Conservation (phyloP, 2,888 invertebrate species). For the Cheilosia pagana region DNA sequence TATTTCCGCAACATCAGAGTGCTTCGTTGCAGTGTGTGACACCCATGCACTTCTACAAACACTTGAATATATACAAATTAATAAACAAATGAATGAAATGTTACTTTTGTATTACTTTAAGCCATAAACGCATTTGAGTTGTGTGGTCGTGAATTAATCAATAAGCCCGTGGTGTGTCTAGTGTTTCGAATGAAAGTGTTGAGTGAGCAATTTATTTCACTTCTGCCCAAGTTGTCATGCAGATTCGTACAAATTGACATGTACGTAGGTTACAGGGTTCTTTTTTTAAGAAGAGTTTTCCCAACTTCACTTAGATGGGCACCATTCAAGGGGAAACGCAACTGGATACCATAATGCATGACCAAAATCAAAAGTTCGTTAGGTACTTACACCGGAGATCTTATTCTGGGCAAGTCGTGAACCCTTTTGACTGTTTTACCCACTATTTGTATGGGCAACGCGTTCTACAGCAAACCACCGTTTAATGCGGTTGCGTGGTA, state of each 20-base stretch:
- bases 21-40: conserved; percentile 26
- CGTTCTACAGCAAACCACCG: conserved; percentile 40
- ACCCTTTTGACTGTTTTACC: conserved; percentile 11
- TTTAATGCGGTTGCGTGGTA: conserved; percentile 33
- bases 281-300: not conserved
- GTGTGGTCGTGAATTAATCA: conserved; percentile 16
- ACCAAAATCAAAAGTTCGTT: not conserved
- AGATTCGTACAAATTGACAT: not conserved
- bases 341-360: not conserved
- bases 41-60: conserved; percentile 24
- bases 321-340: not conserved
- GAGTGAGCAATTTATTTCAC: conserved; percentile 1
- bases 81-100: conserved; percentile 20
- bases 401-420: not conserved
- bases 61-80: conserved; percentile 17
- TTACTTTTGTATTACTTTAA: not conserved
- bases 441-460: conserved; percentile 41
- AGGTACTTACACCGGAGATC: not conserved
- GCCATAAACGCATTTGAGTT: not conserved
- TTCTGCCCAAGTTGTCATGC: not conserved
- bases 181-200: not conserved
- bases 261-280: too few relatives aligned
- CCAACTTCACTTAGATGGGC: not conserved
- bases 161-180: not conserved
- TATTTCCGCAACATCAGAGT: conserved; percentile 31